phyloP scores from a whole-genome alignment of 2,888 invertebrate genomes.

The Eilema depressum region DNA sequence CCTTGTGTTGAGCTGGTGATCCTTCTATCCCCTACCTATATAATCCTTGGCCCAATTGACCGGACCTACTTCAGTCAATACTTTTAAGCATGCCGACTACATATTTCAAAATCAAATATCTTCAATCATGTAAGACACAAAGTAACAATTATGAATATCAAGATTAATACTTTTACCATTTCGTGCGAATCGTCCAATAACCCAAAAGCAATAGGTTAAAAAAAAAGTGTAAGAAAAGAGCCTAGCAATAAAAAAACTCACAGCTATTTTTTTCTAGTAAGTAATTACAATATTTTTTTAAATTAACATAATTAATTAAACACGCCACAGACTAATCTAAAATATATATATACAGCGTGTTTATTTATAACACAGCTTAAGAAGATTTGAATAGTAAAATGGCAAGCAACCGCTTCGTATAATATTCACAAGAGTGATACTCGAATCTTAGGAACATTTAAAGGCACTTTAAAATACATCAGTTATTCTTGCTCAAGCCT shows the following conservation, averaged over 20 bases:
- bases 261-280: not conserved
- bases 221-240: too few relatives aligned
- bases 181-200: too few relatives aligned
- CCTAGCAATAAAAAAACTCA: too few relatives aligned
- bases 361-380: conserved; percentile 18
- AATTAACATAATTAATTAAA: not conserved
- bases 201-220: too few relatives aligned
- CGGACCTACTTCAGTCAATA: too few relatives aligned
- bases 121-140: too few relatives aligned
- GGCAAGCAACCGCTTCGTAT: conserved; percentile 53
- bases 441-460: conserved; percentile 64
- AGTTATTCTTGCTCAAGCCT: conserved; percentile 56
- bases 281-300: not conserved
- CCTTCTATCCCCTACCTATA: too few relatives aligned
- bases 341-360: not conserved
- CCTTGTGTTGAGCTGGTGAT: too few relatives aligned
- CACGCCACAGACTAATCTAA: not conserved
- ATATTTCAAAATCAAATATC: too few relatives aligned
- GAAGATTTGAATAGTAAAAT: conserved; percentile 32
- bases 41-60: not conserved
- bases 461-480: conserved; percentile 56
- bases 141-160: too few relatives aligned
- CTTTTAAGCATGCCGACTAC: too few relatives aligned
- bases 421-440: conserved; percentile 60
- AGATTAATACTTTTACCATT: too few relatives aligned